Percentiles rank a stretch among this genome's conserved stretches.
These are phyloP conservation scores for Phyllotreta cruciferae DNA, from an alignment of 2,888 invertebrate genomes.

Conservation along the genomic window DNA sequence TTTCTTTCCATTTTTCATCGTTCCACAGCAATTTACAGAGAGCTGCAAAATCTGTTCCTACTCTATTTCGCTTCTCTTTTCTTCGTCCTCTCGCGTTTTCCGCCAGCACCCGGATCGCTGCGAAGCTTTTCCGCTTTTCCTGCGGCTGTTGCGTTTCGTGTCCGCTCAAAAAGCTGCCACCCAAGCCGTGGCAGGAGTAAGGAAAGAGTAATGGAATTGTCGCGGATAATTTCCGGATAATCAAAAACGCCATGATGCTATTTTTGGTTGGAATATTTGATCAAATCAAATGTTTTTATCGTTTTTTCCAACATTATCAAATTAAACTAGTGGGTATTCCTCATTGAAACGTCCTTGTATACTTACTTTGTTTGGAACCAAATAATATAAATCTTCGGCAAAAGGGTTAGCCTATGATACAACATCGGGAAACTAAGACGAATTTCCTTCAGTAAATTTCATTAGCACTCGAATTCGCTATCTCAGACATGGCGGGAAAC, in stretches of 20 bases:
- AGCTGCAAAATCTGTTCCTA: slow-evolving; percentile 45
- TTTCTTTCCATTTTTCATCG: slow-evolving; percentile 47
- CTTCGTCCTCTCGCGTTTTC: slow-evolving; percentile 19
- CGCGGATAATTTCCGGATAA: neutral
- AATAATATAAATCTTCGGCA: too few species aligned
- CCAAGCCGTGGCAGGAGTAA: neutral
- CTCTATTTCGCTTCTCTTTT: slow-evolving; percentile 43
- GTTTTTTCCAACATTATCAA: too few species aligned
- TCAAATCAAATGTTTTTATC: too few species aligned
- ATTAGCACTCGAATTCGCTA: slow-evolving; percentile 15
- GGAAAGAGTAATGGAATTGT: slow-evolving; percentile 5
- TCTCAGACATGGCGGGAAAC: slow-evolving; percentile 14
- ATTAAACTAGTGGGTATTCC: too few species aligned
- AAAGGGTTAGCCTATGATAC: too few species aligned
- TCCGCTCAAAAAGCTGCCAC: neutral
- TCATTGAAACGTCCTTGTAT: too few species aligned
- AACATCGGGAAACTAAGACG: slow-evolving; percentile 1
- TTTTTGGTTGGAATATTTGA: too few species aligned
- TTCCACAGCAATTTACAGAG: slow-evolving; percentile 48
- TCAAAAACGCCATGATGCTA: neutral
- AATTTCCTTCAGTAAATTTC: slow-evolving; percentile 16
- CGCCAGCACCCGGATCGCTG: slow-evolving; percentile 33
- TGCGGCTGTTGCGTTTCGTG: slow-evolving; percentile 13
- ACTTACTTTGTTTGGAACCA: too few species aligned
- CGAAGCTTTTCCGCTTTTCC: slow-evolving; percentile 27